A percentile compares a stretch with the other conserved stretches of the same genome.
Evolutionary conservation across 2,797 vertebrate genomes (phyloP).

Genomic region (Astyanax mexicanus): DNA sequence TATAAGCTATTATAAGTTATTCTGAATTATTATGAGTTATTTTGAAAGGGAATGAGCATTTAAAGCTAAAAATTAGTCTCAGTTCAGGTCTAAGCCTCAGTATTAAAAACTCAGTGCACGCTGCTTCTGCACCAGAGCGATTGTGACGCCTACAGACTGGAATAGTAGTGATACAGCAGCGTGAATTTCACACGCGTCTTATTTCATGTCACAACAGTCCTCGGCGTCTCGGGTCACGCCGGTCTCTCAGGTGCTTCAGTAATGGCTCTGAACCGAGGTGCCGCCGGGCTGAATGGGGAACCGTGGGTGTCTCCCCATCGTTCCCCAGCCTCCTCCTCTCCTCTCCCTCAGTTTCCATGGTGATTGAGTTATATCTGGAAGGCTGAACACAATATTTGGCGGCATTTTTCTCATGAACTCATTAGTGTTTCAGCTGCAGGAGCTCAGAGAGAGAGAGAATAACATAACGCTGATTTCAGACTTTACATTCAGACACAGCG

Average conservation of each 20-base stretch:
- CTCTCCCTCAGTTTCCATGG: constrained; percentile 46
- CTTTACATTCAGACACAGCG: background rate
- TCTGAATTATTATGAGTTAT: no score
- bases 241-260: constrained; percentile 27
- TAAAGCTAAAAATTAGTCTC: no score
- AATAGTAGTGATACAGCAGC: background rate
- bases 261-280: constrained; percentile 27
- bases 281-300: constrained; percentile 26
- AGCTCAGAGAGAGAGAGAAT: background rate
- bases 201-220: constrained; percentile 25
- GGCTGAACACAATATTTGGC: constrained; percentile 40
- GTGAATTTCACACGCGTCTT: background rate
- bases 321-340: constrained; percentile 35
- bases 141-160: background rate
- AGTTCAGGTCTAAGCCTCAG: no score
- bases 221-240: constrained; percentile 20
- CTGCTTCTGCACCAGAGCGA: no score
- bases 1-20: no score
- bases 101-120: background rate
- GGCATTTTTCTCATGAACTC: constrained; percentile 40
- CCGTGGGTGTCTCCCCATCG: constrained; percentile 33
- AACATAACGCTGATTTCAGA: background rate
- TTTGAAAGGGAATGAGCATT: no score
- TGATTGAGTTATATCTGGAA: constrained; percentile 52
- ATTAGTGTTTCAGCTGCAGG: constrained; percentile 32